Conservation (phyloP, 2,113 vertebrate genomes). For the Chaetops frenatus region DNA sequence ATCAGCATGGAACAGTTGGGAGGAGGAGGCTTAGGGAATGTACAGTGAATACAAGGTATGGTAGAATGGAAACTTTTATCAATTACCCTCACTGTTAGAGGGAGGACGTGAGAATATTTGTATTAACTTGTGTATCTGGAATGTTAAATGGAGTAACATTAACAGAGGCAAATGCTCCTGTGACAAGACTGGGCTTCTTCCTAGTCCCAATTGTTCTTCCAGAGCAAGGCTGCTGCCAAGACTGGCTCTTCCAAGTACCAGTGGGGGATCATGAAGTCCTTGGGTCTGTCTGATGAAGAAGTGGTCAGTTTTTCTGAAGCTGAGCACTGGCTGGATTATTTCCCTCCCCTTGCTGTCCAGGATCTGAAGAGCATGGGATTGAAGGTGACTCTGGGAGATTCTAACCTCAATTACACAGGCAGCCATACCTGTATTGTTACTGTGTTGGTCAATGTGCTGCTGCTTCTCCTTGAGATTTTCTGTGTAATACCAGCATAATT, state of each 20-base stretch:
- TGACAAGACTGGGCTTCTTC: neutral
- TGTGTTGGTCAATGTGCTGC: neutral
- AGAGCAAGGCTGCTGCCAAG: slow-evolving; percentile 96
- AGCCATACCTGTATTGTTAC: accelerated
- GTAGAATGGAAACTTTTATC: neutral
- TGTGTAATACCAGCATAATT: neutral
- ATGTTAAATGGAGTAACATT: too few species aligned
- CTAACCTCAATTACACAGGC: accelerated
- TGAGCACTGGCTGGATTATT: slow-evolving; percentile 95
- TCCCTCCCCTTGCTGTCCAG: slow-evolving; percentile 87
- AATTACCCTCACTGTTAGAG: neutral
- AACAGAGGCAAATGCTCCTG: neutral
- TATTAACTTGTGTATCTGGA: neutral
- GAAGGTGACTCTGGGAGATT: slow-evolving; percentile 76
- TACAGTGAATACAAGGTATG: neutral
- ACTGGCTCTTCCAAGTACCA: slow-evolving; percentile 84
- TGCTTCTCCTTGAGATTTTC: neutral
- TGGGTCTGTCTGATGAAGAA: slow-evolving; percentile 87
- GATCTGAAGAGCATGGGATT: slow-evolving; percentile 93
- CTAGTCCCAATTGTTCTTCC: neutral
- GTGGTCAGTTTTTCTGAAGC: slow-evolving; percentile 86
- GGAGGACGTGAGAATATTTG: neutral
- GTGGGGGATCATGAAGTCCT: slow-evolving; percentile 94
- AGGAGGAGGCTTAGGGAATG: neutral
- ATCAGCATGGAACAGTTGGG: accelerated